Percentiles rank a stretch among this genome's conserved stretches.
Conservation (phyloP, 2,888 invertebrate species). For the Coecobrya sp. region DNA sequence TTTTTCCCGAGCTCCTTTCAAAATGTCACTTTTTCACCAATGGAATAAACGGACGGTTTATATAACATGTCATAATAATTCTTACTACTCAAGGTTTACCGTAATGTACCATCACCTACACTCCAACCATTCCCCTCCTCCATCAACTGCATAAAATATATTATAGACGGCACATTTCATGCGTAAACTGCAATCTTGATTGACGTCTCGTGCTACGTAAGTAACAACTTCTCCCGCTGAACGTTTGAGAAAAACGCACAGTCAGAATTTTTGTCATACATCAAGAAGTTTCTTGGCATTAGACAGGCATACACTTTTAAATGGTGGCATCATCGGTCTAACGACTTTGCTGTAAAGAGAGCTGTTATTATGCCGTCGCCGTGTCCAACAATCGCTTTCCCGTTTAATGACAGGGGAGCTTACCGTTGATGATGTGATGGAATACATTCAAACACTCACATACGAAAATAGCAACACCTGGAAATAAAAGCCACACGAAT, state of each 20-base stretch:
- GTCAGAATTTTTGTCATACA: neutral
- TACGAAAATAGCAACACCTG: conserved; percentile 38
- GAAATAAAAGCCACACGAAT: conserved; percentile 14
- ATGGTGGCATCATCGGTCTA: conserved; percentile 22
- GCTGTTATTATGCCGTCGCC: conserved; percentile 35
- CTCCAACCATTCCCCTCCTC: neutral
- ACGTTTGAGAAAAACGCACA: neutral
- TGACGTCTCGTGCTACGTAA: conserved; percentile 63
- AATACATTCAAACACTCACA: neutral
- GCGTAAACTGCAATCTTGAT: conserved; percentile 73
- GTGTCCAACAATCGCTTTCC: conserved; percentile 11
- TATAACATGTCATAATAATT: conserved; percentile 12
- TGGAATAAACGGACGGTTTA: conserved; percentile 16
- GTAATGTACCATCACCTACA: neutral
- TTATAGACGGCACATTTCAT: conserved; percentile 60
- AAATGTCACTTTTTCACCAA: conserved; percentile 31
- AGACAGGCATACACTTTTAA: conserved; percentile 4
- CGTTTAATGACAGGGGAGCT: conserved; percentile 62
- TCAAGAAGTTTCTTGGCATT: neutral
- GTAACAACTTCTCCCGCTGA: neutral
- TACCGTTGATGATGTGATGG: conserved; percentile 57
- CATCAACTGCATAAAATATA: conserved; percentile 53
- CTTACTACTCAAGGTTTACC: neutral
- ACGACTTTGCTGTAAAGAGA: conserved; percentile 15
- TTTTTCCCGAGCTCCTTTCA: conserved; percentile 8